These are phyloP conservation scores for Amphilophus citrinellus DNA, from an alignment of 2,113 vertebrate genomes.

Conservation along the genomic window DNA sequence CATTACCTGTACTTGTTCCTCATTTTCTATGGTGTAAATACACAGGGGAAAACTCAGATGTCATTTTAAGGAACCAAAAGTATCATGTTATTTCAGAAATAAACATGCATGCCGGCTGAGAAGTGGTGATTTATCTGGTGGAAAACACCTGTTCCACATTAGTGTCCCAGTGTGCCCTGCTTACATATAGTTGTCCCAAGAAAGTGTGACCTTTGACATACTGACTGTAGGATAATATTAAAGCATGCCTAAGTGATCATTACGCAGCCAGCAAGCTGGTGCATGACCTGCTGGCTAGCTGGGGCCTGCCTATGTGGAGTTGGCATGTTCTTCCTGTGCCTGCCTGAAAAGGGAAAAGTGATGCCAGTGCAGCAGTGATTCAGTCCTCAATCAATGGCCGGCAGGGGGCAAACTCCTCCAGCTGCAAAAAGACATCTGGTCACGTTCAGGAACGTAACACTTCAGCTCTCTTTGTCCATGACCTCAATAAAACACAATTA, in stretches of 20 bases:
- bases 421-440: not conserved
- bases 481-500: not conserved
- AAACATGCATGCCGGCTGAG: not conserved
- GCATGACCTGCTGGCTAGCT: not conserved
- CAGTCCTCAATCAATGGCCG: not conserved
- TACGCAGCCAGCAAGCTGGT: not conserved
- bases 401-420: too few species aligned
- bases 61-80: constrained; percentile 6
- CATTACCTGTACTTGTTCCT: constrained; percentile 5
- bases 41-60: constrained; percentile 11
- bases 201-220: not conserved
- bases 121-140: not conserved
- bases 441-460: not conserved
- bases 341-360: not conserved
- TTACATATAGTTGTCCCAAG: not conserved
- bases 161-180: not conserved
- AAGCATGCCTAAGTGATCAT: not conserved
- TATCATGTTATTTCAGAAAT: not conserved
- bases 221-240: not conserved
- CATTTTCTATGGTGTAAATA: not conserved
- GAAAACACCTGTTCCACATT: not conserved
- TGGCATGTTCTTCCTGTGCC: not conserved
- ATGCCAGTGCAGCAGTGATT: not conserved
- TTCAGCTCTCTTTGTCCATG: not conserved
- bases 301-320: not conserved